These are phyloP conservation scores for Ditylenchus dipsaci DNA, from an alignment of 1,140 invertebrate genomes.

Conservation along the genomic window DNA sequence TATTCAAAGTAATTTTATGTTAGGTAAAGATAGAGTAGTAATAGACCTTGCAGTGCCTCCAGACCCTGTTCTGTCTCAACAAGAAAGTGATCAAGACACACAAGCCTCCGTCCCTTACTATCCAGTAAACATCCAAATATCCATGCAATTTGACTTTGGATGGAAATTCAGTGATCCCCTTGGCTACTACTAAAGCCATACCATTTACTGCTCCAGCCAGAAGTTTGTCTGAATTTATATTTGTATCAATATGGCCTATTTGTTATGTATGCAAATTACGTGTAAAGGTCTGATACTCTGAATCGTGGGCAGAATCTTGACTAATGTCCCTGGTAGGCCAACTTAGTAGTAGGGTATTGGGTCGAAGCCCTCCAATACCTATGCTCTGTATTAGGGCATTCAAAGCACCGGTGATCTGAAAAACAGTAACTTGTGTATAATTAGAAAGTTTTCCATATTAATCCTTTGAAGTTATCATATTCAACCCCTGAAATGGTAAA, in stretches of 20 bases:
- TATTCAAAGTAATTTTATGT: too few relatives aligned
- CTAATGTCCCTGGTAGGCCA: slow-evolving; percentile 85
- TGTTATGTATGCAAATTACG: slow-evolving; percentile 13
- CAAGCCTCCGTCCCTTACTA: slow-evolving; percentile 80
- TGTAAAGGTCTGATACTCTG: slow-evolving; percentile 53
- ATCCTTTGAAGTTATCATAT: too few relatives aligned
- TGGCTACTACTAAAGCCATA: slow-evolving; percentile 56
- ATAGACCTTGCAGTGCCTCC: slow-evolving; percentile 98
- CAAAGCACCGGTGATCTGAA: slow-evolving; percentile 72
- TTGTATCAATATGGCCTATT: too few relatives aligned
- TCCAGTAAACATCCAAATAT: slow-evolving; percentile 51
- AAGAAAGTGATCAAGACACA: slow-evolving; percentile 94
- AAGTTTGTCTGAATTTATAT: slow-evolving; percentile 32
- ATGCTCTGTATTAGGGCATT: slow-evolving; percentile 71
- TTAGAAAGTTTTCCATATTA: too few relatives aligned
- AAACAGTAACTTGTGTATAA: not conserved
- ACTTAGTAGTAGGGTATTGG: slow-evolving; percentile 93
- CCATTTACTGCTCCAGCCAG: slow-evolving; percentile 48
- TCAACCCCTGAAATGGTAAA: too few relatives aligned
- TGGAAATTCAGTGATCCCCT: slow-evolving; percentile 53
- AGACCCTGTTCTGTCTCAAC: slow-evolving; percentile 79
- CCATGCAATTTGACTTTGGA: slow-evolving; percentile 39
- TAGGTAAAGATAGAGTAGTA: too few relatives aligned
- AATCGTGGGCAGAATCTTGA: slow-evolving; percentile 32
- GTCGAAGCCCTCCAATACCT: slow-evolving; percentile 86